Evolutionary conservation across 37 sponge, comb jelly and placozoan species (phyloP).

Genomic region (Cliona cf. orientalis): DNA sequence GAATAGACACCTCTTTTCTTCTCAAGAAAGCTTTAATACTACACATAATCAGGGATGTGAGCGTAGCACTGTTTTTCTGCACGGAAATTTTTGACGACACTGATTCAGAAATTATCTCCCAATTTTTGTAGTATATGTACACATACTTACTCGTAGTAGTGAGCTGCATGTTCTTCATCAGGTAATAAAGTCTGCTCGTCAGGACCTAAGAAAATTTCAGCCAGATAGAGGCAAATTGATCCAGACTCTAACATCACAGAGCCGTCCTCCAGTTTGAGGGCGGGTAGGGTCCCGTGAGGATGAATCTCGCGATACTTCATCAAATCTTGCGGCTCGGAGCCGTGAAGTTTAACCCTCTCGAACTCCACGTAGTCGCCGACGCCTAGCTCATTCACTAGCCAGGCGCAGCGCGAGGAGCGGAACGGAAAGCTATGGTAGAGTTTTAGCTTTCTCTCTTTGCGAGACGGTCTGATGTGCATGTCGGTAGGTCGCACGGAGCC

Average conservation of each 20-base stretch:
- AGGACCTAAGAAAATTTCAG: slow-evolving; percentile 31
- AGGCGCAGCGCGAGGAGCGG: slow-evolving; percentile 72
- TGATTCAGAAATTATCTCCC: too few species aligned
- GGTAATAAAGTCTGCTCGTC: slow-evolving; percentile 38
- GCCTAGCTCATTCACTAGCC: slow-evolving; percentile 58
- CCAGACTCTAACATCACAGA: slow-evolving; percentile 56
- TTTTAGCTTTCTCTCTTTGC: slow-evolving; percentile 21
- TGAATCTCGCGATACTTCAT: slow-evolving; percentile 52
- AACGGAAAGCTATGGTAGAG: slow-evolving; percentile 79
- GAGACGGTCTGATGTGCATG: background rate
- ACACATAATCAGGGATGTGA: too few species aligned
- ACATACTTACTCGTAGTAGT: slow-evolving; percentile 65
- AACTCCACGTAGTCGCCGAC: slow-evolving; percentile 26
- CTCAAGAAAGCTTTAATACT: too few species aligned
- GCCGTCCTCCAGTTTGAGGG: slow-evolving; percentile 61
- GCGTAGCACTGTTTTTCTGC: too few species aligned
- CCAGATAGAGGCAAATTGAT: slow-evolving; percentile 73
- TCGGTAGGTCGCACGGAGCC: background rate
- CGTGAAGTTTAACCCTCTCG: slow-evolving; percentile 42
- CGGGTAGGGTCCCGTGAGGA: slow-evolving; percentile 73
- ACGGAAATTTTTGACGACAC: too few species aligned
- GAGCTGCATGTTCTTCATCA: slow-evolving; percentile 25
- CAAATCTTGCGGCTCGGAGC: slow-evolving; percentile 52
- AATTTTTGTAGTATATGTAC: too few species aligned
- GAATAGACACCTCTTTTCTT: too few species aligned